These are phyloP conservation scores for Drosophila ananassae DNA, from an alignment of 1,140 invertebrate genomes.

Conservation along the genomic window DNA sequence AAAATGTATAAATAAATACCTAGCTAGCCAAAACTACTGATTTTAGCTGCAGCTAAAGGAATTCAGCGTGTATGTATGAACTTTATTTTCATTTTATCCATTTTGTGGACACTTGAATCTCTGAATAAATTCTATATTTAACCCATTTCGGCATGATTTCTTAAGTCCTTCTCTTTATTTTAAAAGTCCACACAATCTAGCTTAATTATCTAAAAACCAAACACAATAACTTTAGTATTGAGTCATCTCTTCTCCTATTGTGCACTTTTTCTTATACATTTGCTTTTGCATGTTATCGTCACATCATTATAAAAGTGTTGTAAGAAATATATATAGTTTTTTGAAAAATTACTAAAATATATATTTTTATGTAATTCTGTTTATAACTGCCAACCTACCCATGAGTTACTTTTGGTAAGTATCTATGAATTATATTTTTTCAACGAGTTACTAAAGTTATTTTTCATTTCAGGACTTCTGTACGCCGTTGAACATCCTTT, in stretches of 20 bases:
- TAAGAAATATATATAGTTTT: background rate
- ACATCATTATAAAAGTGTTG: background rate
- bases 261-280: constrained; percentile 19
- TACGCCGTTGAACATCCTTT: no score
- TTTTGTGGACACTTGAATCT: constrained; percentile 23
- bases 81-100: constrained; percentile 19
- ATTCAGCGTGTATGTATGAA: constrained; percentile 66
- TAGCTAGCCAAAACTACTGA: constrained; percentile 42
- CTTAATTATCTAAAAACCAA: background rate
- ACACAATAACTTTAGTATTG: constrained; percentile 10
- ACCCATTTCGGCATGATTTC: constrained; percentile 57
- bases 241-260: constrained; percentile 10
- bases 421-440: background rate
- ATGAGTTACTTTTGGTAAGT: constrained; percentile 12
- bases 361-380: constrained; percentile 2
- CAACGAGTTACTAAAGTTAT: background rate
- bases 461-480: background rate
- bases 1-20: constrained; percentile 32
- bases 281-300: constrained; percentile 21
- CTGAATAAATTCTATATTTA: constrained; percentile 20
- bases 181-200: constrained; percentile 32
- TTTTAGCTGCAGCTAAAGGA: constrained; percentile 32
- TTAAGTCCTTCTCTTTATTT: constrained; percentile 39
- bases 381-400: background rate
- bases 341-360: constrained; percentile 2